Conservation (phyloP, 1,140 invertebrate species). For the Marisa cornuarietis region DNA sequence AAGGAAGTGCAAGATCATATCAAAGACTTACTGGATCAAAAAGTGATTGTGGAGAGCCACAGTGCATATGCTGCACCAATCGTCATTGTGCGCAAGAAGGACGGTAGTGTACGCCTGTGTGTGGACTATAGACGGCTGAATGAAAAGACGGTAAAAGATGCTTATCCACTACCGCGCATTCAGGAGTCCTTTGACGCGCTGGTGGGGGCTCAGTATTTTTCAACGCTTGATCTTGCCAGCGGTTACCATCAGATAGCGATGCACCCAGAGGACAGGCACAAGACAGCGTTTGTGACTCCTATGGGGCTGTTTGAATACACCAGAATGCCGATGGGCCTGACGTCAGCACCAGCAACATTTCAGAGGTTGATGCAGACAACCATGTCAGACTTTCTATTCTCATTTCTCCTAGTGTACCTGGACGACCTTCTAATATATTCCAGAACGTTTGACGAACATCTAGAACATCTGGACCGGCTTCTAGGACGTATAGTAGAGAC, state of each 20-base stretch:
- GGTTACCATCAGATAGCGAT: conserved; percentile 64
- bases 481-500: too few species aligned
- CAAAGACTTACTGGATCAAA: conserved; percentile 13
- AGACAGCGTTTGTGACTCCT: too few species aligned
- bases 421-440: too few species aligned
- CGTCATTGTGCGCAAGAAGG: conserved; percentile 36
- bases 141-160: conserved; percentile 25
- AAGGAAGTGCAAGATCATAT: conserved; percentile 9
- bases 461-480: too few species aligned
- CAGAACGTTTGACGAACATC: too few species aligned
- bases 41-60: conserved; percentile 19
- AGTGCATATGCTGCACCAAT: conserved; percentile 31
- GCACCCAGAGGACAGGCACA: conserved; percentile 12
- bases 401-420: too few species aligned
- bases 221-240: conserved; percentile 32
- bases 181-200: conserved; percentile 43
- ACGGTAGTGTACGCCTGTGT: conserved; percentile 30
- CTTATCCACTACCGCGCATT: conserved; percentile 29
- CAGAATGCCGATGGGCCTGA: too few species aligned
- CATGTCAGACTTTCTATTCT: too few species aligned
- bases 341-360: too few species aligned
- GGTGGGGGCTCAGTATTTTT: conserved; percentile 38
- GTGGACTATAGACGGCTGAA: conserved; percentile 37
- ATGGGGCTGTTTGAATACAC: too few species aligned
- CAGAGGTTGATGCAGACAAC: too few species aligned